phyloP scores from a whole-genome alignment of 2,113 vertebrate species.

The Butorides virescens region DNA sequence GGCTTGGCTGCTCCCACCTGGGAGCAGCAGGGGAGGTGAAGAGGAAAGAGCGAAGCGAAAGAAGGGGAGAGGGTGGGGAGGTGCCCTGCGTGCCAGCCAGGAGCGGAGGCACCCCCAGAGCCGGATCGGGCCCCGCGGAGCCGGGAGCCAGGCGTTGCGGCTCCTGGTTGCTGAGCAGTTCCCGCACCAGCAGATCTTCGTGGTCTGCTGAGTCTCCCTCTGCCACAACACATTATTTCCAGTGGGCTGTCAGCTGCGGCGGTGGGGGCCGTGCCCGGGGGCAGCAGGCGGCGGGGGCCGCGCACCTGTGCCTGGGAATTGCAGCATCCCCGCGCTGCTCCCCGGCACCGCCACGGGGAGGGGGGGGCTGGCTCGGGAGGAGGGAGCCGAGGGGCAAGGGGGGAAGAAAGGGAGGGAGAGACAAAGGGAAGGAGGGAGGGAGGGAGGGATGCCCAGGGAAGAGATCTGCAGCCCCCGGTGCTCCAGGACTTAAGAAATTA shows the following conservation, averaged over 20 bases:
- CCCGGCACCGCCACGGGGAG: slow-evolving; percentile 53
- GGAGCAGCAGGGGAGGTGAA: not conserved
- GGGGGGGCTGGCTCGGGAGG: not conserved
- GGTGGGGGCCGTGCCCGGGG: slow-evolving; percentile 65
- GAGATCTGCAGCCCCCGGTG: not conserved
- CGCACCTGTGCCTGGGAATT: slow-evolving; percentile 86
- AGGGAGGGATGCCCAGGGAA: not conserved
- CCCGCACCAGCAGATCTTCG: slow-evolving; percentile 72
- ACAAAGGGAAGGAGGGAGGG: slow-evolving; percentile 28
- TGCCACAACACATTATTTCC: slow-evolving; percentile 89
- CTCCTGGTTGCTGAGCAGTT: slow-evolving; percentile 56
- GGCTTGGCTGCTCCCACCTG: not conserved
- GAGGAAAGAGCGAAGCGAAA: not conserved
- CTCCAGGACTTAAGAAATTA: not conserved
- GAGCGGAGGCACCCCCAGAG: not conserved
- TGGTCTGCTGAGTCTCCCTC: slow-evolving; percentile 76
- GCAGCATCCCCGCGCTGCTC: slow-evolving; percentile 54
- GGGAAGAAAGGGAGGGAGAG: slow-evolving; percentile 49
- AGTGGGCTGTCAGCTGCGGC: slow-evolving; percentile 74
- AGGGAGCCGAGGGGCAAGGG: not conserved
- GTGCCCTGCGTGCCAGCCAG: not conserved
- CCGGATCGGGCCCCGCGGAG: not conserved
- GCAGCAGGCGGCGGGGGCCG: slow-evolving; percentile 55
- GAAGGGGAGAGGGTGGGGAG: not conserved
- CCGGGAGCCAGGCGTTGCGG: slow-evolving; percentile 30